Conservation (phyloP, 1,140 invertebrate genomes). For the Eurosta solidaginis region DNA sequence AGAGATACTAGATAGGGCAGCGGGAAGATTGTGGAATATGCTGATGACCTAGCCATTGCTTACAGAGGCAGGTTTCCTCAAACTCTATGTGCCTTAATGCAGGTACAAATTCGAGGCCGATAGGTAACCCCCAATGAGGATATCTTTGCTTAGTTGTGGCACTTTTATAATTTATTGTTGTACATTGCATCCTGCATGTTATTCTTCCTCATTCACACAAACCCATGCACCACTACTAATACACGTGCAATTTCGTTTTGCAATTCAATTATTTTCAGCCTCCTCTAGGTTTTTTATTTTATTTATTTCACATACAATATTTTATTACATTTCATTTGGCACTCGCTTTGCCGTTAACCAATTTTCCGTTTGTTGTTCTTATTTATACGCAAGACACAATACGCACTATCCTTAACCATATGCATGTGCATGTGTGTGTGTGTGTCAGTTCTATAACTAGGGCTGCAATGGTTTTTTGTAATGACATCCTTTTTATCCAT, state of each 20-base stretch:
- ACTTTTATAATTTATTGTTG: slow-evolving; percentile 27
- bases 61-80: no score
- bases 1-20: no score
- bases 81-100: no score
- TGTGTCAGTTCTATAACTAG: no score
- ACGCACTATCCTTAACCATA: neutral
- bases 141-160: slow-evolving; percentile 24
- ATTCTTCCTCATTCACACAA: neutral
- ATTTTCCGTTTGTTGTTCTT: slow-evolving; percentile 26
- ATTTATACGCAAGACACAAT: neutral
- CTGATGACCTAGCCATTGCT: no score
- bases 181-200: neutral
- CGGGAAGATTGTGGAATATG: no score
- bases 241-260: neutral
- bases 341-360: slow-evolving; percentile 26
- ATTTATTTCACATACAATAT: no score
- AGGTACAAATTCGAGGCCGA: no score
- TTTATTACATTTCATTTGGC: slow-evolving; percentile 26
- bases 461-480: slow-evolving; percentile 3
- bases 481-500: slow-evolving; percentile 13
- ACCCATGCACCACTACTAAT: neutral
- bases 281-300: neutral
- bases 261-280: slow-evolving; percentile 12
- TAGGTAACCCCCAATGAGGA: no score
- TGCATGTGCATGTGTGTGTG: neutral